Base-by-base conservation (phyloP, 2,888 invertebrate genomes). In the Cenopis cana region DNA sequence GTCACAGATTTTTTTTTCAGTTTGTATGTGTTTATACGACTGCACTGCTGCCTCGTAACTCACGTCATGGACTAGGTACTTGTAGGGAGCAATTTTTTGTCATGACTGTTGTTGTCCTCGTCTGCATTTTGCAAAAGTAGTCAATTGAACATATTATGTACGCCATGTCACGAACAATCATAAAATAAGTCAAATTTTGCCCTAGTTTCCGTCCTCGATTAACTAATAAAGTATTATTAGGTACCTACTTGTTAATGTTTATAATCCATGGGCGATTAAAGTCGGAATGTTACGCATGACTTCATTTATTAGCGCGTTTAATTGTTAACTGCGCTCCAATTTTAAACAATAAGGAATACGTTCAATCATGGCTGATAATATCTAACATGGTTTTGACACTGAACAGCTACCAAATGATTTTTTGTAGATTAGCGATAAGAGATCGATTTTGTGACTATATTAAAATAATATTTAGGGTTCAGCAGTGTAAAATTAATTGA, bases 351-450 rank as follows among this genome's bases (percentile, higher is more conserved):
- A 78, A 83, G 79, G 83, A 82, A 85, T 84, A 82, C 86, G 81
- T 80, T 89, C 89, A 80, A 89, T 89, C 89, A 88, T 77, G 54
- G n/a, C 41, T 68, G 89, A 89, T 89, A 87, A 82, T 65, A 89
- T 89, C 89, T 67, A 74, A 70, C 76, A 78, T 72, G 74, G 79
- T 80, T 83, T 81, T 81, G 82, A 82, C 83, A 81, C 77, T 73
- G 77, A 67, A 71, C 50, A 69, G 76, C 78, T 77, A 78, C 78
- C 73, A 82, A 74, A 82, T 83, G 65, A 24, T 69, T 78, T 84
- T 84, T 83, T 38, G 68, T 74, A 74, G 78, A 83, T 76, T 66
- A 14, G 36, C 55, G 72, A 74, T 75, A 75, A 68, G 49, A 59
- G 66, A 61, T 68, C 62, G 17, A 62, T 67, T 56, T 68, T 50